Base-by-base conservation (phyloP, 2,797 vertebrate species). In the Poecile montanus region DNA sequence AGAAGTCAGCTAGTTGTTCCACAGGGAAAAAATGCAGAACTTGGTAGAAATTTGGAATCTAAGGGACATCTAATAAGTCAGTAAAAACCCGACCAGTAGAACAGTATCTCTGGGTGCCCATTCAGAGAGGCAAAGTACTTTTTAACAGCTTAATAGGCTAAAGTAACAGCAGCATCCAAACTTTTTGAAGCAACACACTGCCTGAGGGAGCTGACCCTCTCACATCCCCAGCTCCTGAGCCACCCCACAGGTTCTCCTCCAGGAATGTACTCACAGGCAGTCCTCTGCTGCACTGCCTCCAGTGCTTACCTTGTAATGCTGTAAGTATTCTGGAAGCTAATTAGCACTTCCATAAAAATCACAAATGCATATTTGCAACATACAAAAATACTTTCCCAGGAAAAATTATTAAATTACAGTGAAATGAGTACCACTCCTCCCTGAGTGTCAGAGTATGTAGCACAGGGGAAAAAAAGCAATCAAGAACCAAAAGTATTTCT, bases 341-440 rank as follows among this genome's bases (percentile, higher is more conserved):
- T n/a, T 7, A 58, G 13, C 4, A 27, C 26, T 84, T 76, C 29
- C 38, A 50, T 30, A 36, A 86, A 80, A 84, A 62, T 44, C 40
- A 53, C 4, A 45, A 66, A 34, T 0, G 0, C 1, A 0, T 63
- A 44, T 53, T 84, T 79, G 30, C 9, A 57, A 57, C 26, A 70
- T 9, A 48, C 5, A 66, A 58, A 60, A 85, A 47, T 12, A 62
- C 3, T 12, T 72, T 16, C 9, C 50, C 10, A 21, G 62, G 38
- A 56, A 82, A 92, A 88, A 48, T 7, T 1, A 77, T 45, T 92
- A 54, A 66, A 66, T 42, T 45, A 62, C 4, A 40, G 7, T 23
- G 21, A 57, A 77, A 79, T 1, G 1, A 72, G 11, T 50, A 50
- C 9, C 45, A 61, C 42, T 36, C 10, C 13, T 88, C 61, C 48